Base-by-base conservation (phyloP, 1,140 invertebrate genomes). In the Meteorus sp. region DNA sequence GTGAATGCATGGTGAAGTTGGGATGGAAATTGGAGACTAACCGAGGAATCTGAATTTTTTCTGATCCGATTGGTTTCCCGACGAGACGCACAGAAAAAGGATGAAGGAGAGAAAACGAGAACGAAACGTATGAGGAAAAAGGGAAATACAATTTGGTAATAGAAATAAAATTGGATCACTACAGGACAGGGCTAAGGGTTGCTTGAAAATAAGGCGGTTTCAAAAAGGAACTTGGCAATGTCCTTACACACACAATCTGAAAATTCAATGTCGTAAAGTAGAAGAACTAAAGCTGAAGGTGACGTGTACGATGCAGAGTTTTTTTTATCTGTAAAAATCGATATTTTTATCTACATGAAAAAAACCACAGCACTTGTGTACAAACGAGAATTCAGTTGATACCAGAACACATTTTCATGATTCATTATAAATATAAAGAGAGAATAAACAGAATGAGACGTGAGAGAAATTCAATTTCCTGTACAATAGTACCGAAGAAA, bases 131-230 rank as follows among this genome's bases (percentile, higher is more conserved):
- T n/a, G n/a, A n/a, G 25, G 25, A 20, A 7, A 23, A 45, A 23
- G 15, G 43, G 19, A 23, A 48, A 48, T 48, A 48, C 45, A 48
- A 48, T 48, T 48, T 48, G 17, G 25, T 48, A 48, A 48, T 48
- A 48, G 45, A 48, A 48, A 48, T 48, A 48, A 48, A 48, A 48
- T 48, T 48, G 45, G 45, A 48, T 48, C 45, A 48, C 45, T 48
- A 27, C 25, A 48, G 45, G 25, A 48, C 45, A 31, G n/a, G 45
- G 23, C 45, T 48, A 48, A 48, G 45, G 45, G 45, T 48, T 31
- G 20, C 9, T 31, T 23, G n/a, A 27, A 47, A 47, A 27, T 25
- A 47, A 47, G 44, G 27, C 44, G n/a, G n/a, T n/a, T n/a, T n/a
- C n/a, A n/a, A 25, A 25, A 23, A 47, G 44, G 44, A 23, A 11